A percentile compares a stretch with the other conserved stretches of the same genome.
Evolutionary conservation across 1,140 invertebrate genomes (phyloP).

Genomic region (Gryon sp.): DNA sequence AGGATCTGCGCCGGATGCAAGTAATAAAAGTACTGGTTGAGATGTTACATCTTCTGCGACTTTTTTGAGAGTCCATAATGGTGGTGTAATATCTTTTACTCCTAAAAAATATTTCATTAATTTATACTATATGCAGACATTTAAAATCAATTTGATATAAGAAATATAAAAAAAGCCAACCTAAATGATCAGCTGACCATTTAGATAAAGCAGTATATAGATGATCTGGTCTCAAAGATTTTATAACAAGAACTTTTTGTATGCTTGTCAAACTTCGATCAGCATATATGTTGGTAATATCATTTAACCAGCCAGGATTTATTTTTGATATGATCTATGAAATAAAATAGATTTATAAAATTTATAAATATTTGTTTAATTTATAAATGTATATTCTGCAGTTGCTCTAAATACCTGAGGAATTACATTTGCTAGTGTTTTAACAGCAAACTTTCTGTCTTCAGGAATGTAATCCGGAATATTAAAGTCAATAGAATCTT

Average conservation of each 20-base stretch:
- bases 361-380: constrained; percentile 2
- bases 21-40: constrained; percentile 85
- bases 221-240: constrained; percentile 90
- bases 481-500: constrained; percentile 61
- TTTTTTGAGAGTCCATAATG: constrained; percentile 71
- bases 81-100: constrained; percentile 70
- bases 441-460: constrained; percentile 69
- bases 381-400: neutral
- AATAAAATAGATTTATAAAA: neutral
- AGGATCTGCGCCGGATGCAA: constrained; percentile 87
- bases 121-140: no score
- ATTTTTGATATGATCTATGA: constrained; percentile 72
- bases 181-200: constrained; percentile 86
- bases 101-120: constrained; percentile 53
- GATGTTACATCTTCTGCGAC: constrained; percentile 75
- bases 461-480: constrained; percentile 72
- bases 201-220: constrained; percentile 85
- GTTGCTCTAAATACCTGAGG: constrained; percentile 62
- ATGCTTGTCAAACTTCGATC: constrained; percentile 85
- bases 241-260: constrained; percentile 90
- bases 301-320: constrained; percentile 72
- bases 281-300: constrained; percentile 75
- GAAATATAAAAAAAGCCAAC: no score
- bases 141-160: no score
- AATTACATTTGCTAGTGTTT: constrained; percentile 63